Evolutionary conservation across 2,113 vertebrate genomes (phyloP).

Genomic region (Salvator merianae): DNA sequence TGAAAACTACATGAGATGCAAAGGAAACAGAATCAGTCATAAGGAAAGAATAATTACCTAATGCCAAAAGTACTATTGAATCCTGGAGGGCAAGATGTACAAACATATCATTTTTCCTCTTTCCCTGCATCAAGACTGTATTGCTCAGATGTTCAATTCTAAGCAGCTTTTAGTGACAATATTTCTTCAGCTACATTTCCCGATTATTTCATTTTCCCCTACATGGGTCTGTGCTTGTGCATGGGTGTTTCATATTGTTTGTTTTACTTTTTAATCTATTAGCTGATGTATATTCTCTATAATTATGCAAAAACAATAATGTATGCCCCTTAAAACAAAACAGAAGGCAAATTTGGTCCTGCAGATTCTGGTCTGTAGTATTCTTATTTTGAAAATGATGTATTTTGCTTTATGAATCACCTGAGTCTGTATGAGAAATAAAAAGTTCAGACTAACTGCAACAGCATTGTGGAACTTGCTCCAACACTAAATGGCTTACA

Average conservation of each 20-base stretch:
- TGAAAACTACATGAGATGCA: not conserved
- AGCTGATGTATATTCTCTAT: not conserved
- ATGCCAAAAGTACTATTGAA: not conserved
- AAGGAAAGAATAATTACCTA: no score
- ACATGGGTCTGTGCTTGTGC: no score
- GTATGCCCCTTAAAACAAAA: not conserved
- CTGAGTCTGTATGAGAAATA: not conserved
- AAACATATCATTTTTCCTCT: not conserved
- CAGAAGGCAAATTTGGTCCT: no score
- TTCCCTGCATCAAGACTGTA: not conserved
- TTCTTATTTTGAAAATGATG: not conserved
- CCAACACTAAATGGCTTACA: conserved; percentile 22
- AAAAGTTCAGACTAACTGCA: not conserved
- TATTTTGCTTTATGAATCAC: not conserved
- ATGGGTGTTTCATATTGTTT: not conserved
- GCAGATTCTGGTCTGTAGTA: not conserved
- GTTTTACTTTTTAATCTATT: not conserved
- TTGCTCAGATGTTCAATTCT: not conserved
- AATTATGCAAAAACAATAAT: not conserved
- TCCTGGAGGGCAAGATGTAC: not conserved
- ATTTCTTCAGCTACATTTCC: not conserved
- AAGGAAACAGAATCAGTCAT: not conserved
- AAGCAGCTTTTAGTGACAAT: not conserved
- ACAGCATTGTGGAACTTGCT: not conserved
- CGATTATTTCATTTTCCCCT: not conserved